These are phyloP conservation scores for Sapajus apella DNA, from an alignment of 2,113 vertebrate species.

Conservation along the genomic window DNA sequence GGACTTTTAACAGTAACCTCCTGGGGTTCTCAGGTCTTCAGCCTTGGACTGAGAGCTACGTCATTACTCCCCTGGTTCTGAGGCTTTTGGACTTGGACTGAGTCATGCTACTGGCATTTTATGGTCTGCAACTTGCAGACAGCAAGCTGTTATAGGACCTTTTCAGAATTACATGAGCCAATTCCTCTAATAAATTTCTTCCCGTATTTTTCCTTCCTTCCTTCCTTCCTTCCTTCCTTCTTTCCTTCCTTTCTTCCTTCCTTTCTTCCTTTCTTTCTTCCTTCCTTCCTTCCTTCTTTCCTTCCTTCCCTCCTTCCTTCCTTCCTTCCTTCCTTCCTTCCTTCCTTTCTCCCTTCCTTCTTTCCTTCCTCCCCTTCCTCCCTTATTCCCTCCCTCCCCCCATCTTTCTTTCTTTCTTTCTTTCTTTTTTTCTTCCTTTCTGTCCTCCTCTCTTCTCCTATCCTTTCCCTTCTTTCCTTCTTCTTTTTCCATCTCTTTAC, in stretches of 20 bases:
- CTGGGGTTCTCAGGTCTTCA: not conserved
- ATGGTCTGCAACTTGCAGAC: not conserved
- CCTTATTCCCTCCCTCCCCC: fast-evolving
- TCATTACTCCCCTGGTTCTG: not conserved
- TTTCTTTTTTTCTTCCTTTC: too few relatives aligned
- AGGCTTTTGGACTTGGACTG: not conserved
- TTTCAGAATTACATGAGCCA: not conserved
- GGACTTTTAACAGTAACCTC: not conserved
- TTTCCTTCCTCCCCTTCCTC: too few relatives aligned
- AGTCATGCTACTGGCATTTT: not conserved
- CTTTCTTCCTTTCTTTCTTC: fast-evolving
- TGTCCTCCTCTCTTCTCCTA: too few relatives aligned
- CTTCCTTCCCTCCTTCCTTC: too few relatives aligned
- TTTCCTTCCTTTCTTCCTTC: fast-evolving
- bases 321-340: fast-evolving
- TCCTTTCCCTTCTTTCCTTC: too few relatives aligned
- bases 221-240: too few relatives aligned
- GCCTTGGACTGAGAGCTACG: not conserved
- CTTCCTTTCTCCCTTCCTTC: too few relatives aligned
- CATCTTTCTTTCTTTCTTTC: fast-evolving
- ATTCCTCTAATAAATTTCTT: not conserved
- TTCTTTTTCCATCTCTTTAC: not conserved
- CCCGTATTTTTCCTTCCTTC: not conserved
- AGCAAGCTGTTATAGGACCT: not conserved
- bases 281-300: fast-evolving